Percentiles rank a stretch among this genome's conserved stretches.
Evolutionary conservation across 2,797 vertebrate species (phyloP).

Genomic region (Dicrostonyx torquatus): DNA sequence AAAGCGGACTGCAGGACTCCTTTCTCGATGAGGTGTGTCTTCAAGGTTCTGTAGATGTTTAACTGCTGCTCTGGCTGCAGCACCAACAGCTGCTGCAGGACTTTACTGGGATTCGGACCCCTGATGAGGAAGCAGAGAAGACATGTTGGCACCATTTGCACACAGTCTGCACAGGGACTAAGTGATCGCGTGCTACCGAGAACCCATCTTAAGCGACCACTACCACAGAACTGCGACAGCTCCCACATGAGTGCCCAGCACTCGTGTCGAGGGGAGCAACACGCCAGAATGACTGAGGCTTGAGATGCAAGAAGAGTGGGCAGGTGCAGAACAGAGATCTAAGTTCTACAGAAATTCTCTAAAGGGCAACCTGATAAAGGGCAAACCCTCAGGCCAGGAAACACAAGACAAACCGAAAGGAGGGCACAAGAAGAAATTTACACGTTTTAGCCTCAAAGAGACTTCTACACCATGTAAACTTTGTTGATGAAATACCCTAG

Average conservation of each 20-base stretch:
- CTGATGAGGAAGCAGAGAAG: conserved; percentile 83
- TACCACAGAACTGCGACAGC: not conserved
- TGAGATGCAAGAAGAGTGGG: not conserved
- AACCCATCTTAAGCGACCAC: not conserved
- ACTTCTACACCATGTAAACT: not conserved
- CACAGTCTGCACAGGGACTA: not conserved
- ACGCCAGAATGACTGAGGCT: not conserved
- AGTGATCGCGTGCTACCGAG: not conserved
- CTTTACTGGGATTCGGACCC: conserved; percentile 97
- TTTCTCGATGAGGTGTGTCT: conserved; percentile 91
- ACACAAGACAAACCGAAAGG: not conserved
- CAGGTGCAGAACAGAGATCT: not conserved
- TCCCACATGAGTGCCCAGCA: not conserved
- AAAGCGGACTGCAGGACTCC: conserved; percentile 90
- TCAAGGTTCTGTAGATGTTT: conserved; percentile 93
- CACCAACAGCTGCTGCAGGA: conserved; percentile 95
- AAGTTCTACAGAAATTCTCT: not conserved
- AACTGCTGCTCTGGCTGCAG: conserved; percentile 96
- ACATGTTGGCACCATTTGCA: not conserved
- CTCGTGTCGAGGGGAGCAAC: not conserved
- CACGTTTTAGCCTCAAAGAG: conserved; percentile 1
- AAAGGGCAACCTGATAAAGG: not conserved
- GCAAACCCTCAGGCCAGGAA: not conserved
- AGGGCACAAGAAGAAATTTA: not conserved
- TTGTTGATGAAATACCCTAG: not conserved